Conservation (phyloP, 2,888 invertebrate genomes). For the Epistrophe eligans region DNA sequence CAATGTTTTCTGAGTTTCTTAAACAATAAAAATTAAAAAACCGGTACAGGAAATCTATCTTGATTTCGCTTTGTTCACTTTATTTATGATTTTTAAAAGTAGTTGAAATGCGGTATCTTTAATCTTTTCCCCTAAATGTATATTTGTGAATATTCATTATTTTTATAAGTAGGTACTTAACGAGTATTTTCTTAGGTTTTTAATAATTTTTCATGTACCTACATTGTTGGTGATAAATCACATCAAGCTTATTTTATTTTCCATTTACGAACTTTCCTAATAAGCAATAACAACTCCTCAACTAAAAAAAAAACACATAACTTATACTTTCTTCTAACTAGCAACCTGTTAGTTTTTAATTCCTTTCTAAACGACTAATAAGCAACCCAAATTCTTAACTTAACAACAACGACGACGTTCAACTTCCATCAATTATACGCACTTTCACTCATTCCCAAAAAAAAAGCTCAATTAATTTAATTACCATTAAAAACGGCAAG, state of each 20-base stretch:
- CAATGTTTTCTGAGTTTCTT: too few relatives aligned
- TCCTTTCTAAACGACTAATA: conserved; percentile 22
- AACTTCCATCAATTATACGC: conserved; percentile 35
- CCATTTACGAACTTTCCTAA: background rate
- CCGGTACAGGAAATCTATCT: too few relatives aligned
- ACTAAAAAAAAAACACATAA: background rate
- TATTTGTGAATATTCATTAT: too few relatives aligned
- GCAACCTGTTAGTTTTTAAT: conserved; percentile 31
- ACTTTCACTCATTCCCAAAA: conserved; percentile 15
- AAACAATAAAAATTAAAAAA: too few relatives aligned
- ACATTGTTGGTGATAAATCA: background rate
- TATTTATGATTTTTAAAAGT: too few relatives aligned
- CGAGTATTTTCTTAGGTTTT: too few relatives aligned
- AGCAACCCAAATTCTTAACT: conserved; percentile 4
- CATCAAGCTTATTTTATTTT: background rate
- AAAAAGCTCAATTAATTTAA: conserved; percentile 53
- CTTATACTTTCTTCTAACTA: conserved; percentile 8
- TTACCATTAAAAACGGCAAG: conserved; percentile 70
- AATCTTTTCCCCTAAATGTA: too few relatives aligned
- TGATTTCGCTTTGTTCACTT: too few relatives aligned
- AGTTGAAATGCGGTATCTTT: too few relatives aligned
- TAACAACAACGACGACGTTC: background rate
- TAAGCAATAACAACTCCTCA: background rate
- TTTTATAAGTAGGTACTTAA: too few relatives aligned
- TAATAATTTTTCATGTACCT: too few relatives aligned